These are phyloP conservation scores for Bujurquina vittata DNA, from an alignment of 2,113 vertebrate species.

Conservation along the genomic window DNA sequence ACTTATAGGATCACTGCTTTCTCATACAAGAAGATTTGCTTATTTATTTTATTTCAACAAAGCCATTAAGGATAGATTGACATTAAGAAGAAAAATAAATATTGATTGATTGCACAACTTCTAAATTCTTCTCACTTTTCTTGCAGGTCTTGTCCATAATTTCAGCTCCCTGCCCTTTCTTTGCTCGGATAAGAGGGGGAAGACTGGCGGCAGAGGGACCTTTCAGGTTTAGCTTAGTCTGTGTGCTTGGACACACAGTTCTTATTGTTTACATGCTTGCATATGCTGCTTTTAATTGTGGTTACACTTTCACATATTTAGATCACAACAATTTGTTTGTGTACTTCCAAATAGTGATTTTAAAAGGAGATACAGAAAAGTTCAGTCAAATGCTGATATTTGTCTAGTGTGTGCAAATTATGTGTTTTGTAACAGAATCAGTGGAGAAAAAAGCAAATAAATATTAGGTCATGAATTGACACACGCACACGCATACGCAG, in stretches of 20 bases:
- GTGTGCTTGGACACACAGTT: not conserved
- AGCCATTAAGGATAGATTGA: not conserved
- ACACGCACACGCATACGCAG: too few relatives aligned
- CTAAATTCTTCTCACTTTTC: not conserved
- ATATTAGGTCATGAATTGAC: not conserved
- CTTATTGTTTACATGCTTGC: not conserved
- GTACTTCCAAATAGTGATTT: not conserved
- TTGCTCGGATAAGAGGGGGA: not conserved
- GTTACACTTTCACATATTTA: not conserved
- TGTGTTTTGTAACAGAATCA: not conserved
- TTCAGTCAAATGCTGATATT: not conserved
- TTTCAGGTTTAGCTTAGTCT: not conserved
- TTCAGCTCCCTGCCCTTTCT: not conserved
- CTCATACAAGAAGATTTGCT: not conserved
- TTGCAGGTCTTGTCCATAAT: not conserved
- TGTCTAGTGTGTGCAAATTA: not conserved
- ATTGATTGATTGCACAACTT: not conserved
- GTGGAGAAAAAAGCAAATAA: not conserved
- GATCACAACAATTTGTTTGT: not conserved
- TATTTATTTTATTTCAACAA: slow-evolving; percentile 5
- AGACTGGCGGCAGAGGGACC: not conserved
- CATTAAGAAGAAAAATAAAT: not conserved
- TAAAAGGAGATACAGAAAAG: not conserved
- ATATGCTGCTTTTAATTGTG: not conserved
- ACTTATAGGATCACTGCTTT: slow-evolving; percentile 3